Percentiles rank a stretch among this genome's conserved stretches.
Evolutionary conservation across 2,113 vertebrate species (phyloP).

Genomic region (Phoenicopterus ruber): DNA sequence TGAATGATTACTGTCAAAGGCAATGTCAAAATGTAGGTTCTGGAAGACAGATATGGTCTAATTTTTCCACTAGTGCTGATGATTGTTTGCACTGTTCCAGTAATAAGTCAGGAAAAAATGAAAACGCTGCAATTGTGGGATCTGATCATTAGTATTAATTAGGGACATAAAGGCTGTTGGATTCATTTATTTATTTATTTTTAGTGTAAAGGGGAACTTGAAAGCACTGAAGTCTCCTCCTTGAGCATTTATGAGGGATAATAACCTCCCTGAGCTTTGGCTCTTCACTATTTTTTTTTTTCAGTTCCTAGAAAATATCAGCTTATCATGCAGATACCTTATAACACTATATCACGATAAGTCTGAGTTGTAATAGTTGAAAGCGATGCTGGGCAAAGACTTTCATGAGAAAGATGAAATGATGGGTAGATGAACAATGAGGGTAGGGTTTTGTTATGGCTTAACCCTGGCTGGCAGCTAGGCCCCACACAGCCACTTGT

Average conservation of each 20-base stretch:
- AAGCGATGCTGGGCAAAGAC: not conserved
- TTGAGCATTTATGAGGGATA: not conserved
- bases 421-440: not conserved
- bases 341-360: not conserved
- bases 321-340: not conserved
- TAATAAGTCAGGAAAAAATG: not conserved
- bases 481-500: accelerated
- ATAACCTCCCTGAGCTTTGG: not conserved
- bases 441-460: not conserved
- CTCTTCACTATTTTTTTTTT: not conserved
- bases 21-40: not conserved
- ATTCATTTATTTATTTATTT: too few species aligned
- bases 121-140: not conserved
- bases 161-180: not conserved
- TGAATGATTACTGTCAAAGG: not conserved
- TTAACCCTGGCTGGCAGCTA: not conserved
- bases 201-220: not conserved
- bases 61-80: not conserved
- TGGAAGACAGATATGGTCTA: not conserved
- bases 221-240: not conserved
- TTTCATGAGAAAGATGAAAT: not conserved
- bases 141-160: not conserved
- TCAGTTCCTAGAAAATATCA: not conserved
- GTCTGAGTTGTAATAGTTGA: not conserved
- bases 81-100: not conserved